Evolutionary conservation across 1,140 invertebrate genomes (phyloP), one percentile per base, ranked within the genome.

Genomic region (Aphidius ervi): DNA sequence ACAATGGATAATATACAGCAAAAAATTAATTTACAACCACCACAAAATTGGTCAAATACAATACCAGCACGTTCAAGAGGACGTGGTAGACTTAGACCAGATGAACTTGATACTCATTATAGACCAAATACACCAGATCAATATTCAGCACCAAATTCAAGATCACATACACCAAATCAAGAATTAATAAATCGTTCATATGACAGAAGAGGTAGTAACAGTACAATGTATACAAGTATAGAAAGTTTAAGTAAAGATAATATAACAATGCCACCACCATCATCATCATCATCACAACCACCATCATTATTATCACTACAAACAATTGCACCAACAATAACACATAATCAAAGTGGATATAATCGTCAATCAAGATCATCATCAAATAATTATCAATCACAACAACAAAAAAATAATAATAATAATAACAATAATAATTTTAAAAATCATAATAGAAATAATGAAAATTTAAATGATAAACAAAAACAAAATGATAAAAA

Each of bases 41-140:
- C 74, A 58, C 64, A 68, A 48, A 68, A 65, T 62, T 82, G 79
- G 74, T 81, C 79, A 7, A 79, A 83, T 56, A 84, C 83, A 0
- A 66, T 83, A 47, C 82, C 83, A 16, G 67, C 70, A 40, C 69
- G 80, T 67, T 69, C 71, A 52, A 74, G 82, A 64, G 82, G 82
- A 23, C 74, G 83, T 69, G 82, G 83, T 23, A 75, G 82, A 65
- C 64, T 77, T n/a, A 73, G 75, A 56, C 70, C 74, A 3, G 81
- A 83, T 45, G 79, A 80, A 37, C 55, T 74, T 46, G 75, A 81
- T 58, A 52, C 63, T 50, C 64, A 68, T 46, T 74, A 76, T 43
- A 76, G 82, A 64, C 78, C 82, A 56, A 70, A 78, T 54, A 84
- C 83, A 42, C 83, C 83, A 43, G 82, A 85, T 66, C 74, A 79